phyloP scores from a whole-genome alignment of 2,113 vertebrate species.

The Brachionichthys hirsutus region DNA sequence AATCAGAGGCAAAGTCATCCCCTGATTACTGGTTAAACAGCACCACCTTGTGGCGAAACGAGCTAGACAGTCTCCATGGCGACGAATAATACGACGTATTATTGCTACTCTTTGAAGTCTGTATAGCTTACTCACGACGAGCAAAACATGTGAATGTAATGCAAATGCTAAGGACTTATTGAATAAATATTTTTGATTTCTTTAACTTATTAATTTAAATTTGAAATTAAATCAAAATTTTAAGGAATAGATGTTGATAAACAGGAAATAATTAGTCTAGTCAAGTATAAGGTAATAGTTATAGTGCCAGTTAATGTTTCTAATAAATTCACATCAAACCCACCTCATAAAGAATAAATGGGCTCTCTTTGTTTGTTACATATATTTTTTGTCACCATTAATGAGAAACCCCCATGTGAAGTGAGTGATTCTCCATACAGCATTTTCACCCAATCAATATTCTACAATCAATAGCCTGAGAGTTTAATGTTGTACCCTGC shows the following conservation, averaged over 20 bases:
- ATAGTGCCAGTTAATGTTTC: background rate
- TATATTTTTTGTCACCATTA: conserved; percentile 20
- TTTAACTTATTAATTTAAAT: too few species aligned
- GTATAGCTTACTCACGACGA: too few species aligned
- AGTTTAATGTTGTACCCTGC: conserved; percentile 48
- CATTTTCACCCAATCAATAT: conserved; percentile 41
- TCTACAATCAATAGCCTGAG: conserved; percentile 44
- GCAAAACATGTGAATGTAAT: too few species aligned
- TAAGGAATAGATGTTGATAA: too few species aligned
- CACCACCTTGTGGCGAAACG: conserved; percentile 22
- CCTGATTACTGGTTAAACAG: conserved; percentile 7
- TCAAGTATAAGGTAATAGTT: background rate
- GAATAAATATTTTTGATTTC: too few species aligned
- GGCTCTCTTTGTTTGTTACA: conserved; percentile 5
- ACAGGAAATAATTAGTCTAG: background rate
- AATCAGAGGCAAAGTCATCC: too few species aligned
- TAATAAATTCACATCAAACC: background rate
- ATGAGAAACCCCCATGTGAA: conserved; percentile 12
- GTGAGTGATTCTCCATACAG: conserved; percentile 32
- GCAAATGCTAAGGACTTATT: too few species aligned
- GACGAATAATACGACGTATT: too few species aligned
- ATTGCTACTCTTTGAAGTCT: too few species aligned
- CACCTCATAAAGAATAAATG: background rate
- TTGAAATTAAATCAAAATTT: too few species aligned
- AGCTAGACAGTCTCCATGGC: too few species aligned